These are phyloP conservation scores for Stenchaetothrips biformis DNA, from an alignment of 2,888 invertebrate species.

Conservation along the genomic window DNA sequence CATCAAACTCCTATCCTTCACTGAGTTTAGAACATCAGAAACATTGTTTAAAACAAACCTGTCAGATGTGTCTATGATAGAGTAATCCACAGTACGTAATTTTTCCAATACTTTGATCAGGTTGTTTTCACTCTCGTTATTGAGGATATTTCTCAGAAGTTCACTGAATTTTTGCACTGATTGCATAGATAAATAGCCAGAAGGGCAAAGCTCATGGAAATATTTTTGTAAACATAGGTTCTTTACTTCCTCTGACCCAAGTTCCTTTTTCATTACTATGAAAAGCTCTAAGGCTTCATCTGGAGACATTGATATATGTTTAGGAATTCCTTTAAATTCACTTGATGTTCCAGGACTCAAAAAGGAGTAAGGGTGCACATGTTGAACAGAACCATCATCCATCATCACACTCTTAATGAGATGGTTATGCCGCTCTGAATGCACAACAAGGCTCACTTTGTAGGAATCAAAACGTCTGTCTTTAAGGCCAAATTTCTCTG, in stretches of 20 bases:
- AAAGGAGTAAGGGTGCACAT: conserved; percentile 38
- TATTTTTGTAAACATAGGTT: conserved; percentile 31
- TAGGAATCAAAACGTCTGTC: conserved; percentile 33
- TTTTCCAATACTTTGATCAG: conserved; percentile 28
- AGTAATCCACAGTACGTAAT: background rate
- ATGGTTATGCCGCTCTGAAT: conserved; percentile 38
- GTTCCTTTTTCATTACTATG: conserved; percentile 33
- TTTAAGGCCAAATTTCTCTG: conserved; percentile 31
- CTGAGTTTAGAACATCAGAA: background rate
- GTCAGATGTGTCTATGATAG: background rate
- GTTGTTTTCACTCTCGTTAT: conserved; percentile 30
- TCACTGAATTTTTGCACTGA: conserved; percentile 35
- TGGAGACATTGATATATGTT: conserved; percentile 36
- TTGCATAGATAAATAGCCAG: conserved; percentile 36
- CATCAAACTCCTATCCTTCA: conserved; percentile 36
- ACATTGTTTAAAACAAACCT: background rate
- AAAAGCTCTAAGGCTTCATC: conserved; percentile 37
- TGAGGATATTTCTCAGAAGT: conserved; percentile 34
- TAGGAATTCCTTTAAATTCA: conserved; percentile 36
- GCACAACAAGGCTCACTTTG: conserved; percentile 36
- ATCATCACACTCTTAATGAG: conserved; percentile 37
- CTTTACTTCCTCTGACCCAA: conserved; percentile 27
- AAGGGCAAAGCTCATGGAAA: conserved; percentile 30
- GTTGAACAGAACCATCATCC: conserved; percentile 32
- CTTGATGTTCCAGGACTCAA: conserved; percentile 33